phyloP scores from a whole-genome alignment of 2,888 invertebrate genomes.

The Podotricha telesiphe region DNA sequence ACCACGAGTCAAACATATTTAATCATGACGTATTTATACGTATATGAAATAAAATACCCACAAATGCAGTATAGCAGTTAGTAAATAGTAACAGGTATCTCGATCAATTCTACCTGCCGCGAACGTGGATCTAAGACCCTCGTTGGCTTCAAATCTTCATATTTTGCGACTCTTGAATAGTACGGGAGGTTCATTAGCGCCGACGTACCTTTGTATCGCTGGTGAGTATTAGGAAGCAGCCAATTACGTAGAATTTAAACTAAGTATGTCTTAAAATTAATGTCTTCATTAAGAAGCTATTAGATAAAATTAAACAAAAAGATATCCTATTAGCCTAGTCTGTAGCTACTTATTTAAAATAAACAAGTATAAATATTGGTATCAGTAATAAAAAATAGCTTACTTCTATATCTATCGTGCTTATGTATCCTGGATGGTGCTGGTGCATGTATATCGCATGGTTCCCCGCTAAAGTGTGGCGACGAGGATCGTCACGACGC shows the following conservation, averaged over 20 bases:
- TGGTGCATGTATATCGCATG: constrained; percentile 85
- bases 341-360: background rate
- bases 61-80: constrained; percentile 10
- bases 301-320: too few species aligned
- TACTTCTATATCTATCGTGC: constrained; percentile 92
- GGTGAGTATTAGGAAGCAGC: constrained; percentile 37
- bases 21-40: background rate
- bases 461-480: constrained; percentile 92
- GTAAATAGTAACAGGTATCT: background rate
- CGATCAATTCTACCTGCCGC: constrained; percentile 60
- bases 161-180: constrained; percentile 66
- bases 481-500: constrained; percentile 90
- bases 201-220: constrained; percentile 42
- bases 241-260: constrained; percentile 32
- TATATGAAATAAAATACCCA: background rate
- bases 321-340: background rate
- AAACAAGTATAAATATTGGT: background rate
- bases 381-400: constrained; percentile 42
- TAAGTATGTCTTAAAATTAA: too few species aligned
- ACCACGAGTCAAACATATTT: background rate
- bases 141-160: constrained; percentile 52
- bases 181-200: constrained; percentile 55
- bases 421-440: constrained; percentile 81
- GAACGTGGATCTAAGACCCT: constrained; percentile 54
- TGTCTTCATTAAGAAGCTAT: too few species aligned